These are phyloP conservation scores for Beris morrisii DNA, from an alignment of 2,888 invertebrate genomes.

Conservation along the genomic window DNA sequence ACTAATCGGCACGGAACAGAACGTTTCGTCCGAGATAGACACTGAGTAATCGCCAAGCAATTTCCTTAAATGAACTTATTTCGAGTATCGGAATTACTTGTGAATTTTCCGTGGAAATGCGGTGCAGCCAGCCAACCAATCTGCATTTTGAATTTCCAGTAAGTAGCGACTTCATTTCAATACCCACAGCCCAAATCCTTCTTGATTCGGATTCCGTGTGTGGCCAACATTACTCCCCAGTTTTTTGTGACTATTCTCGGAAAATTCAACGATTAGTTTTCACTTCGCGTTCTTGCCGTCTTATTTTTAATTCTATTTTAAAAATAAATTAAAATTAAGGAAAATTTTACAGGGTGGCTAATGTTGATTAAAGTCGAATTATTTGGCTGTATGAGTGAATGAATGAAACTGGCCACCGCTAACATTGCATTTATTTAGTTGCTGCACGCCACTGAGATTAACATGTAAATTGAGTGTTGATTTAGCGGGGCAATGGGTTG, in stretches of 20 bases:
- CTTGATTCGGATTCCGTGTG: conserved; percentile 4
- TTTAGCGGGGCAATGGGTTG: conserved; percentile 7
- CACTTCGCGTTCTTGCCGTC: not conserved
- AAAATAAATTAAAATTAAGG: conserved; percentile 26
- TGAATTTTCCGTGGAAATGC: not conserved
- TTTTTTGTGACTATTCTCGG: conserved; percentile 13
- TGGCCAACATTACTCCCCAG: conserved; percentile 12
- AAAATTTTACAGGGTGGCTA: not conserved
- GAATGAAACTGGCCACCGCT: not conserved
- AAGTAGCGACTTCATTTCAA: not conserved
- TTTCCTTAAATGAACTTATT: conserved; percentile 27
- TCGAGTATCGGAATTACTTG: not conserved
- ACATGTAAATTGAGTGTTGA: conserved; percentile 17
- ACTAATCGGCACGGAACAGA: conserved; percentile 14
- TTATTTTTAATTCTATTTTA: conserved; percentile 2
- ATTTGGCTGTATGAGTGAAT: not conserved
- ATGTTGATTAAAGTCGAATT: not conserved
- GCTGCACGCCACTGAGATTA: conserved; percentile 25
- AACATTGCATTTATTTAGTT: conserved; percentile 23
- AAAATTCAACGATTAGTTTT: conserved; percentile 4
- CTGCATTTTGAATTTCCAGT: not conserved
- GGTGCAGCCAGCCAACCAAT: not conserved
- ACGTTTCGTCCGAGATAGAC: conserved; percentile 5
- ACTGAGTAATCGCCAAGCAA: conserved; percentile 27
- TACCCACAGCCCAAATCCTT: not conserved